These are phyloP conservation scores for Scolanthus callimorphus DNA, from an alignment of 92 coral and sea anemone genomes.

Conservation along the genomic window DNA sequence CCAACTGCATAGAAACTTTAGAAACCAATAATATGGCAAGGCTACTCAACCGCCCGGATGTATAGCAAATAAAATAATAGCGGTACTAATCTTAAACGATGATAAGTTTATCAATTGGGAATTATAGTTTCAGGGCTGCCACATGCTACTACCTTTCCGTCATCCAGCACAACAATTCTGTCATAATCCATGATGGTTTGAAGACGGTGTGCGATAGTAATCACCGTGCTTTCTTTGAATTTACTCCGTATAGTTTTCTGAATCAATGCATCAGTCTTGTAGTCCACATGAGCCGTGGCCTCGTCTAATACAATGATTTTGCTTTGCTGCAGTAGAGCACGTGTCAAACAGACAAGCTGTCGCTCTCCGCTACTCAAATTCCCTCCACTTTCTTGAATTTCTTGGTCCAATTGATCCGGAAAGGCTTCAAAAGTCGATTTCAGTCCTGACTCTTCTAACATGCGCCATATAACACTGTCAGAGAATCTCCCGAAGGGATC, in stretches of 20 bases:
- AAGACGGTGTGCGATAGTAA: slow-evolving; percentile 69
- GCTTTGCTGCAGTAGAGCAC: slow-evolving; percentile 63
- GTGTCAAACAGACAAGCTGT: no score
- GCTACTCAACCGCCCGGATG: no score
- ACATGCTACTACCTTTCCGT: slow-evolving; percentile 65
- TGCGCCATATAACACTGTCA: slow-evolving; percentile 71
- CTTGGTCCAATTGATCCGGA: slow-evolving; percentile 74
- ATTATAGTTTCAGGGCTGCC: slow-evolving; percentile 81
- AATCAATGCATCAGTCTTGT: slow-evolving; percentile 79
- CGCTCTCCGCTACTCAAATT: slow-evolving; percentile 54
- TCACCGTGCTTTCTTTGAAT: slow-evolving; percentile 51
- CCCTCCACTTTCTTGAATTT: slow-evolving; percentile 52
- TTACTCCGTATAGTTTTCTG: slow-evolving; percentile 75
- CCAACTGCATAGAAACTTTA: no score
- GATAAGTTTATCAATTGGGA: no score
- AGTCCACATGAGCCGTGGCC: slow-evolving; percentile 78
- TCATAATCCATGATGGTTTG: no score
- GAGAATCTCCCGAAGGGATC: slow-evolving; percentile 67
- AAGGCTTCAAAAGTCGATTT: slow-evolving; percentile 65
- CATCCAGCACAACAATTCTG: slow-evolving; percentile 73
- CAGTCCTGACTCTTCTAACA: slow-evolving; percentile 59
- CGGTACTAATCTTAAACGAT: no score
- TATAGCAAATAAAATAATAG: no score
- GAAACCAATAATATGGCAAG: no score
- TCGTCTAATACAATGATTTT: no score